Evolutionary conservation across 2,113 vertebrate genomes (phyloP), one percentile per base, ranked within the genome.

Genomic region (Amia ocellicauda): DNA sequence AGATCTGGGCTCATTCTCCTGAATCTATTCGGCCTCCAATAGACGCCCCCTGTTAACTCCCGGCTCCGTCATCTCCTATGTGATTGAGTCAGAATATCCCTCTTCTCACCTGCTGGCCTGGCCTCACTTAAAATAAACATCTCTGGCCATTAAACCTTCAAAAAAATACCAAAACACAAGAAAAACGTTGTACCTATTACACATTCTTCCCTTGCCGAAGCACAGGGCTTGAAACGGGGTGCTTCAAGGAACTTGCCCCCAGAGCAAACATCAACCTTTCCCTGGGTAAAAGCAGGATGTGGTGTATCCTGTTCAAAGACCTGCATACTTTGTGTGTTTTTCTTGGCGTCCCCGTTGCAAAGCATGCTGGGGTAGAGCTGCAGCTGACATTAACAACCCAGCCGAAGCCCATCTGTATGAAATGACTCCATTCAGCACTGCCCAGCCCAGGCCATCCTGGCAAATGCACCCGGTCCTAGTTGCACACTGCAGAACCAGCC

Each of bases 271-370:
- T 69, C 72, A 85, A 76, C 77, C 69, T 78, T 3, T 79, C 80
- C 74, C 78, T 73, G 77, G 80, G 75, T 70, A 74, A 80, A 73
- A 83, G 74, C 81, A 86, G 83, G 82, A 88, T 86, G 84, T 88
- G 75, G 81, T 76, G 70, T 83, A 86, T 85, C 80, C 83, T 84
- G 75, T 86, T 86, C 79, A 85, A 85, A 88, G 80, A 77, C 62
- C 65, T 71, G 56, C 79, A 86, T 78, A 74, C 72, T 78, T 84
- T 23, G 50, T 70, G 55, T 86, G 80, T 85, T 86, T 86, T 72
- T 80, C 73, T 88, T 86, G 86, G 85, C 83, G 76, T 28, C 66
- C 75, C 72, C 72, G 76, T 76, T 74, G 72, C 80, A 80, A 74
- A 78, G 74, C 80, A 69, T 71, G 75, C 82, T 83, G 82, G 75